These are phyloP conservation scores for Epinephelus awoara DNA, from an alignment of 2,797 vertebrate genomes.

Conservation along the genomic window DNA sequence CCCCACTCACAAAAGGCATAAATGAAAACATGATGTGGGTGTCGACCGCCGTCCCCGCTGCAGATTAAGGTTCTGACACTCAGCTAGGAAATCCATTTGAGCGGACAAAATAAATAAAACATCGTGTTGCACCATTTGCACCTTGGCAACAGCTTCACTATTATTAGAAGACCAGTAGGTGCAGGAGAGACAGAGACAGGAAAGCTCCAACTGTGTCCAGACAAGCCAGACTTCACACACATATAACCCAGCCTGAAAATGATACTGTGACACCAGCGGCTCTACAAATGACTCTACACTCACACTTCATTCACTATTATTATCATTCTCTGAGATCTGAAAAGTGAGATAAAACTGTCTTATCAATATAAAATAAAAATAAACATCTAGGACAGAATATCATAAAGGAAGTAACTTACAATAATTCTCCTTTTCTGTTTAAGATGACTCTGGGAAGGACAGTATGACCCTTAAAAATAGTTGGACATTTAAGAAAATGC, in stretches of 20 bases:
- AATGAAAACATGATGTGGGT: conserved; percentile 81
- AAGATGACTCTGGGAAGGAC: background rate
- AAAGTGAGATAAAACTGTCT: background rate
- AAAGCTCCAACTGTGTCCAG: conserved; percentile 54
- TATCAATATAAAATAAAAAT: background rate
- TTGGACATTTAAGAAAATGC: background rate
- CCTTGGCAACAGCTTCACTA: conserved; percentile 75
- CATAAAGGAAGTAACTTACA: background rate
- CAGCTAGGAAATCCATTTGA: conserved; percentile 77
- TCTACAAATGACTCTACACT: background rate
- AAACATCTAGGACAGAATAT: conserved; percentile 9
- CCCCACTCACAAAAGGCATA: conserved; percentile 60
- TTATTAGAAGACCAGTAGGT: conserved; percentile 71
- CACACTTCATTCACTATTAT: background rate
- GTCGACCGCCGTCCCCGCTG: conserved; percentile 60
- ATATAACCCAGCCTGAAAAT: conserved; percentile 29
- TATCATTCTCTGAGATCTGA: background rate
- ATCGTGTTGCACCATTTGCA: conserved; percentile 69
- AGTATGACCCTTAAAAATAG: background rate
- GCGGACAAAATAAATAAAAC: conserved; percentile 83
- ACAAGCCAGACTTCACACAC: conserved; percentile 24
- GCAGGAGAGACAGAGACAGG: conserved; percentile 53
- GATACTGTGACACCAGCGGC: background rate
- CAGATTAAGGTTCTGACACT: conserved; percentile 78
- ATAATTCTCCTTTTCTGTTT: too few species aligned